Percentiles rank a stretch among this genome's conserved stretches.
Conservation (phyloP, 2,113 vertebrate species). For the Taxidea taxus region DNA sequence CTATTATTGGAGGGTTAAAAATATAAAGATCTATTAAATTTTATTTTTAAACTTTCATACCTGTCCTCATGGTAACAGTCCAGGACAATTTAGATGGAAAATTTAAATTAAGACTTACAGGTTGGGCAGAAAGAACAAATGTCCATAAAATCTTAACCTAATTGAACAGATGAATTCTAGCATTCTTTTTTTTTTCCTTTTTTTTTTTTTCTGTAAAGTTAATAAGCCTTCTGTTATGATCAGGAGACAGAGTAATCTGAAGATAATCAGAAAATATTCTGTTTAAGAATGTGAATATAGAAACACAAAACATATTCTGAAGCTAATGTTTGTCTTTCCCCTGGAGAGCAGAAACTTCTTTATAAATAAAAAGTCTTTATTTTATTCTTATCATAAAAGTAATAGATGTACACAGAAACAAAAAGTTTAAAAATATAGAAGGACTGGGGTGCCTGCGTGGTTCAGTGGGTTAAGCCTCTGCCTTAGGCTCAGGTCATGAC, state of each 20-base stretch:
- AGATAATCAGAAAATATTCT: slow-evolving; percentile 26
- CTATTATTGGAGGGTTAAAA: background rate
- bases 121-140: slow-evolving; percentile 47
- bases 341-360: background rate
- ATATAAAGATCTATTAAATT: slow-evolving; percentile 50
- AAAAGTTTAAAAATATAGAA: background rate
- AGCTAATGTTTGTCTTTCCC: background rate
- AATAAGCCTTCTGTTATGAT: slow-evolving; percentile 22
- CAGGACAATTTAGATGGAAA: slow-evolving; percentile 52
- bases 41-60: slow-evolving; percentile 48
- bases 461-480: too few relatives aligned
- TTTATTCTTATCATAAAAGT: background rate
- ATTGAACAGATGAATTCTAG: slow-evolving; percentile 36
- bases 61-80: slow-evolving; percentile 30
- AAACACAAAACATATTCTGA: slow-evolving; percentile 17
- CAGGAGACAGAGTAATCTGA: background rate
- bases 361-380: background rate
- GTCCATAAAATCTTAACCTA: slow-evolving; percentile 1
- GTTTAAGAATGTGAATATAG: background rate
- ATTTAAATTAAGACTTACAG: slow-evolving; percentile 40
- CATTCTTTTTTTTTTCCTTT: background rate
- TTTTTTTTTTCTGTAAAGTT: background rate
- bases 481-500: too few relatives aligned
- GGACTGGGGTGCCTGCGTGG: background rate
- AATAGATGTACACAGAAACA: background rate